Percentiles rank a stretch among this genome's conserved stretches.
Evolutionary conservation across 1,140 invertebrate genomes (phyloP).

Genomic region (Acromyrmex heyeri): DNA sequence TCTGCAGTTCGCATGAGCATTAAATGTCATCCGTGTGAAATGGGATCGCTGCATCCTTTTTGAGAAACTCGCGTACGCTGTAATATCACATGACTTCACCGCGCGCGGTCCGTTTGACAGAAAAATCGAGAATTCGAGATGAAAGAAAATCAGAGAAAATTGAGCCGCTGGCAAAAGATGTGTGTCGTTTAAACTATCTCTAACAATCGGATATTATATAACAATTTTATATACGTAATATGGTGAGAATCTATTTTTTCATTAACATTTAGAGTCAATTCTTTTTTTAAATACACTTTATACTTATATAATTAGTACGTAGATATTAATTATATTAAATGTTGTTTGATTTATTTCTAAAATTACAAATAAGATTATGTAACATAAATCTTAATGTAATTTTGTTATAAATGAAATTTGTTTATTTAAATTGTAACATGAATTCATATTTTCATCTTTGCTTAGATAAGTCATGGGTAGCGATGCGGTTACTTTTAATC

Average conservation of each 20-base stretch:
- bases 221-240: background rate
- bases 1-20: conserved; percentile 65
- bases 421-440: background rate
- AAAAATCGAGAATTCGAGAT: conserved; percentile 57
- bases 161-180: conserved; percentile 8
- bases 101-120: conserved; percentile 10
- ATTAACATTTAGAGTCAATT: background rate
- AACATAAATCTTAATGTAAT: background rate
- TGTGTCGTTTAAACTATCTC: background rate
- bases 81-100: conserved; percentile 43
- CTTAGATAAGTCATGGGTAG: background rate
- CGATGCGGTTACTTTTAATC: conserved; percentile 51
- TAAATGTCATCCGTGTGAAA: conserved; percentile 67
- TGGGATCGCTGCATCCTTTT: conserved; percentile 55
- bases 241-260: background rate
- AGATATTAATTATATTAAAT: background rate
- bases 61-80: conserved; percentile 21
- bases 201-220: background rate
- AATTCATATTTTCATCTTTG: background rate
- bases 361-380: background rate
- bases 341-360: background rate
- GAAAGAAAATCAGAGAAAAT: conserved; percentile 42
- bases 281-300: background rate
- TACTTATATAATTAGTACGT: background rate
- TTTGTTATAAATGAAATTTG: background rate